Evolutionary conservation across 2,888 invertebrate genomes (phyloP).

Genomic region (Thecocarcelia acutangulata): DNA sequence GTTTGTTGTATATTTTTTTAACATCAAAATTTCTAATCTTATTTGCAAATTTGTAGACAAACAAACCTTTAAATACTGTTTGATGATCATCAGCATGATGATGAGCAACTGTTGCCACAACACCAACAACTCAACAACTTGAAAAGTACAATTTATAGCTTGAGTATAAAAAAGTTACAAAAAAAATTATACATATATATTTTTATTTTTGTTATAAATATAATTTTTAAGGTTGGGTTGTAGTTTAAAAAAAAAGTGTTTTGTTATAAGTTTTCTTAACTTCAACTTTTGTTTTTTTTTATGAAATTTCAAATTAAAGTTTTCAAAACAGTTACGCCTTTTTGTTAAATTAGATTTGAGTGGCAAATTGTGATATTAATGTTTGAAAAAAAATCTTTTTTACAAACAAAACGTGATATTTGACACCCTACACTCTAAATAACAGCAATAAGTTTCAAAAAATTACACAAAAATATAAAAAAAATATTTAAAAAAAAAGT

Average conservation of each 20-base stretch:
- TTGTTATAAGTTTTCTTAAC: slow-evolving; percentile 11
- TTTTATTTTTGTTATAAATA: not conserved
- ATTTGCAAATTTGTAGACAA: slow-evolving; percentile 52
- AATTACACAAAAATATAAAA: too few relatives aligned
- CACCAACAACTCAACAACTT: too few relatives aligned
- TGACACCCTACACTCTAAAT: not conserved
- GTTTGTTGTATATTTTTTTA: slow-evolving; percentile 38
- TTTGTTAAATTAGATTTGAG: slow-evolving; percentile 6
- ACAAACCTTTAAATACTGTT: not conserved
- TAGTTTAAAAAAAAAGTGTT: slow-evolving; percentile 34
- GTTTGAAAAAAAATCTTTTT: too few relatives aligned
- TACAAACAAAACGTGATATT: not conserved
- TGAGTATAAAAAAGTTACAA: too few relatives aligned
- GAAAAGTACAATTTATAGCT: too few relatives aligned
- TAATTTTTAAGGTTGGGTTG: slow-evolving; percentile 52
- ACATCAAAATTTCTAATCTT: slow-evolving; percentile 52
- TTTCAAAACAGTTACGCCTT: slow-evolving; percentile 47
- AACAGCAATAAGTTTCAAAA: too few relatives aligned
- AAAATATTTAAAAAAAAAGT: too few relatives aligned
- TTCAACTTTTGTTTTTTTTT: too few relatives aligned
- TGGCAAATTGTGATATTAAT: slow-evolving; percentile 10
- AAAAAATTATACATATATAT: not conserved
- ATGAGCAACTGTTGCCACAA: slow-evolving; percentile 15
- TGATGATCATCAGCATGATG: slow-evolving; percentile 11
- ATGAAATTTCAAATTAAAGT: slow-evolving; percentile 15